Base-by-base conservation (phyloP, 2,888 invertebrate genomes). In the Ditula angustiorana region DNA sequence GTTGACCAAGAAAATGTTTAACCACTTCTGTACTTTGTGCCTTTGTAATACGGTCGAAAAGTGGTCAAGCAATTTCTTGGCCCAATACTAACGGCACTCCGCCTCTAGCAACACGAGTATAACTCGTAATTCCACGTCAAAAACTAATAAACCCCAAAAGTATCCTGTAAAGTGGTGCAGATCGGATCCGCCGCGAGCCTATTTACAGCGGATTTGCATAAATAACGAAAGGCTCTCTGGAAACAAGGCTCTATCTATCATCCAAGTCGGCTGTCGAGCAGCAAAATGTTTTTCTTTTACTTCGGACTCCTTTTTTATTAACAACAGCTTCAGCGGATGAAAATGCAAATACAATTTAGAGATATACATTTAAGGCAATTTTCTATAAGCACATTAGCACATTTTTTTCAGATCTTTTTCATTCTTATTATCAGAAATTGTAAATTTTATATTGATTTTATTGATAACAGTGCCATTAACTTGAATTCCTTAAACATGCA, bases 201-300 rank as follows among this genome's bases (percentile, higher is more conserved):
- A 44, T 53, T 61, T 61, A 52, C 61, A 53, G 11, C 30, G 8
- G 61, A 44, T 61, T 53, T 61, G 44, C 61, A 61, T 61, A 53
- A 61, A 53, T 61, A 44, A 61, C 44, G 11, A 10, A 24, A 47
- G 52, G 11, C 33, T 37, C 41, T 41, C 37, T n/a, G 5, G 26
- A 28, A 50, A 50, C 24, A 37, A 30, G 23, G 26, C 13, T 37
- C 49, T 41, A 60, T 60, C 28, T 50, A 41, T 60, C 60, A 41
- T 41, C 13, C 5, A 16, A 59, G 26, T 37, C 49, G 35, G 49
- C 37, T 46, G 13, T 37, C 21, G 50, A 50, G 30, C 10, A 19
- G 33, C 30, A 37, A 59, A 59, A 50, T n/a, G 26, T 59, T 52
- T 50, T 41, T 41, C 23, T 33, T 47, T 58, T 30, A 30, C 21